Conservation (phyloP, 2,113 vertebrate species). For the Corythornis vintsioides region DNA sequence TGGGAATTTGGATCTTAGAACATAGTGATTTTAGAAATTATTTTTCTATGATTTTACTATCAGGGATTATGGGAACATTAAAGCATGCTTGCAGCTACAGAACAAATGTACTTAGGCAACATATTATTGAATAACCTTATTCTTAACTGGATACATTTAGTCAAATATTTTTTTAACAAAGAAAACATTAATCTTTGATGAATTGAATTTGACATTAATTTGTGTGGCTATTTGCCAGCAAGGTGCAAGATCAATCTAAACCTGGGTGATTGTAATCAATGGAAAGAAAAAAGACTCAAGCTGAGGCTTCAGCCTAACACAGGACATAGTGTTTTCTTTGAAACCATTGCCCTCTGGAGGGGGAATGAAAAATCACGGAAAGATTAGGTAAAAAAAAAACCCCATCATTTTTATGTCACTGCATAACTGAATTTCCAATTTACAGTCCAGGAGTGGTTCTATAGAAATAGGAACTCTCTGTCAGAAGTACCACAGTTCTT, state of each 20-base stretch:
- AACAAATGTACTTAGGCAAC: not conserved
- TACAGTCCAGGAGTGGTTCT: not conserved
- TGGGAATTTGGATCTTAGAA: not conserved
- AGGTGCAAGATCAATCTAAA: not conserved
- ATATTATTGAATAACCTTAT: not conserved
- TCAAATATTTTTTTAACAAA: not conserved
- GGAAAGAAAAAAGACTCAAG: not conserved
- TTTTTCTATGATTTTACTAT: not conserved
- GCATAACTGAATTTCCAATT: not conserved
- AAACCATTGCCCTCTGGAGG: constrained; percentile 69
- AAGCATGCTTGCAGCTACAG: not conserved
- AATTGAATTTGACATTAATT: not conserved
- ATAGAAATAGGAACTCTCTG: not conserved
- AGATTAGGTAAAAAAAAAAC: not conserved
- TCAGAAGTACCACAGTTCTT: not conserved
- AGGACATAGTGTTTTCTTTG: constrained; percentile 28
- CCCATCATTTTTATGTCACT: not conserved
- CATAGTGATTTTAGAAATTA: not conserved
- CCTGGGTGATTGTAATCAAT: not conserved
- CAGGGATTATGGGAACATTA: not conserved
- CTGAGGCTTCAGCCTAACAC: not conserved
- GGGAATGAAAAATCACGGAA: constrained; percentile 29
- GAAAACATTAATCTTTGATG: not conserved
- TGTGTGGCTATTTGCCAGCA: not conserved
- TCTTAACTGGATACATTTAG: not conserved